phyloP scores from a whole-genome alignment of 2,888 invertebrate species.

The Rhingia campestris region DNA sequence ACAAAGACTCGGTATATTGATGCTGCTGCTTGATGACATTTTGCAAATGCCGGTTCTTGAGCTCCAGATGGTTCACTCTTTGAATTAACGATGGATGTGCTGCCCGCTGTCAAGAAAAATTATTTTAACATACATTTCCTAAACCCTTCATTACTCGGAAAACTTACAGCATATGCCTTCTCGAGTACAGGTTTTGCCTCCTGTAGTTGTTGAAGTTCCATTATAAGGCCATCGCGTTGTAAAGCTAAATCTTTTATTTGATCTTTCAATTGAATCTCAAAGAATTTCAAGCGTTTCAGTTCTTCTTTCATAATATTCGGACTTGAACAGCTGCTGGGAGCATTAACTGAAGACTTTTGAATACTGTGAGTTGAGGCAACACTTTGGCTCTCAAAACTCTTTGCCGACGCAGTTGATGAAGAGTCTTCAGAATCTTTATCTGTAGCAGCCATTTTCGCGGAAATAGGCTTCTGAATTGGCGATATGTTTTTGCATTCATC shows the following conservation, averaged over 20 bases:
- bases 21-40: slow-evolving; percentile 86
- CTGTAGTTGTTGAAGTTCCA: slow-evolving; percentile 83
- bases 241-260: slow-evolving; percentile 81
- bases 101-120: slow-evolving; percentile 78
- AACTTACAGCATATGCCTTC: slow-evolving; percentile 82
- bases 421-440: slow-evolving; percentile 80
- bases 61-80: slow-evolving; percentile 84
- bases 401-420: slow-evolving; percentile 80
- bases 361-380: slow-evolving; percentile 80
- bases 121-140: neutral
- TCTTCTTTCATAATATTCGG: slow-evolving; percentile 81
- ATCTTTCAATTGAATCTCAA: slow-evolving; percentile 82
- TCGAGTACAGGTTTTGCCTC: slow-evolving; percentile 82
- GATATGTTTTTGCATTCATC: slow-evolving; percentile 77
- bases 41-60: slow-evolving; percentile 86
- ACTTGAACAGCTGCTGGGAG: slow-evolving; percentile 77
- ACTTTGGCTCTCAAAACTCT: slow-evolving; percentile 81
- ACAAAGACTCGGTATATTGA: slow-evolving; percentile 85
- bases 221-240: slow-evolving; percentile 82
- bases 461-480: slow-evolving; percentile 77
- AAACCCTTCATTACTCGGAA: neutral
- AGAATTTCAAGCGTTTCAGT: slow-evolving; percentile 81
- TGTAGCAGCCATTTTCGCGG: slow-evolving; percentile 74
- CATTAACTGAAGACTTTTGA: slow-evolving; percentile 76
- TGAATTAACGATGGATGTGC: slow-evolving; percentile 82